Conservation (phyloP, 2,888 invertebrate species). For the Acleris literana region DNA sequence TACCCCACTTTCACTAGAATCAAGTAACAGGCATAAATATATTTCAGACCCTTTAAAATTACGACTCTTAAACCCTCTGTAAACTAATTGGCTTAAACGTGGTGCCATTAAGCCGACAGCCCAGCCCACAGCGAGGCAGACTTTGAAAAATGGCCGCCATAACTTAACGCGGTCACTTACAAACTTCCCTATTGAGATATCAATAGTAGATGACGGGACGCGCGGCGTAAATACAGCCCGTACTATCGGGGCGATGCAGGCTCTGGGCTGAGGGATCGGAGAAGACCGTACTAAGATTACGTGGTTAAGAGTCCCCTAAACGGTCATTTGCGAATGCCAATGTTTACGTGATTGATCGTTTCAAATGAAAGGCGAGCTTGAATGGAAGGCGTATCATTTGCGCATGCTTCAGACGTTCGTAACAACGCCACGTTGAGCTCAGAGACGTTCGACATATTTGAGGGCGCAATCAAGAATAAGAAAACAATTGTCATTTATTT, state of each 20-base stretch:
- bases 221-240: constrained; percentile 66
- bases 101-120: constrained; percentile 65
- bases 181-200: constrained; percentile 82
- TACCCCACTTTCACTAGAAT: too few species aligned
- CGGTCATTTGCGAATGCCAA: too few species aligned
- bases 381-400: too few species aligned
- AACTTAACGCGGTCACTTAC: constrained; percentile 79
- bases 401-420: too few species aligned
- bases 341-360: too few species aligned
- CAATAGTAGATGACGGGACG: constrained; percentile 76
- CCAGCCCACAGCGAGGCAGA: constrained; percentile 56
- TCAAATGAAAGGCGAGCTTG: too few species aligned
- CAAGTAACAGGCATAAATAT: too few species aligned
- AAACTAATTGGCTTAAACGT: constrained; percentile 75
- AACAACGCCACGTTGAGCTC: too few species aligned
- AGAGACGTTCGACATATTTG: too few species aligned
- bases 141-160: constrained; percentile 79
- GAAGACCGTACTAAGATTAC: constrained; percentile 24
- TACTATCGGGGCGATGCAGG: constrained; percentile 47
- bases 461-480: too few species aligned
- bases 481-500: too few species aligned
- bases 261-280: constrained; percentile 16
- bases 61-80: constrained; percentile 20
- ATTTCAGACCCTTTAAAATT: constrained; percentile 17
- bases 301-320: background rate